Evolutionary conservation across 2,888 invertebrate genomes (phyloP), one percentile per base, ranked within the genome.

Genomic region (Antitype chi): DNA sequence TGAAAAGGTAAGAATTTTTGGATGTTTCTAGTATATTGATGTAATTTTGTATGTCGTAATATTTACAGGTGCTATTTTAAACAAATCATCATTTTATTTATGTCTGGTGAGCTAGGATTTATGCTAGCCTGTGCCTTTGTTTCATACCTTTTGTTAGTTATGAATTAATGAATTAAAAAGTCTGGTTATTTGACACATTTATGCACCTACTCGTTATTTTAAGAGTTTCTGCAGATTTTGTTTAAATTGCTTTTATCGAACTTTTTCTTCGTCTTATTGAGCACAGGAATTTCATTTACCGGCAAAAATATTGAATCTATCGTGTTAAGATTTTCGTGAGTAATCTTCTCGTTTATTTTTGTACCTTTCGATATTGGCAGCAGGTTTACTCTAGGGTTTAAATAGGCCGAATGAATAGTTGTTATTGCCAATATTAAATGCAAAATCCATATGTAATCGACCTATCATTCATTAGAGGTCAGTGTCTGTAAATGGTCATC

Each of bases 1-100:
- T 67, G 47, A 78, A 82, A 76, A 88, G 87, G 88, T 88, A 74
- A 85, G 88, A 71, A 11, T 25, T 63, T 82, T 81, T 82, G 20
- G 7, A 53, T 80, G 66, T 77, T 74, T 67, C 52, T 68, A 53
- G 8, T 75, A 47, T 74, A 69, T 69, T 68, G 68, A 60, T 47
- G 38, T 81, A 32, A 74, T 76, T 80, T 59, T 49, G 28, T 43
- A 69, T 76, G 71, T 73, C 60, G 80, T 82, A 84, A 82, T 68
- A 47, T 47, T 38, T 60, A 55, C 64, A 72, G 38, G 53, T 64
- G 64, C 20, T 57, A 53, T 60, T 80, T 70, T 60, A 72, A 49
- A 59, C 11, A 59, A 49, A 57, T 38, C 7, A 7, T 23, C 25
- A 38, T 15, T 57, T 78, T 81, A 53, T 69, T 69, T 78, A 25